Conservation (phyloP, 2,797 vertebrate genomes). For the Coluber constrictor region DNA sequence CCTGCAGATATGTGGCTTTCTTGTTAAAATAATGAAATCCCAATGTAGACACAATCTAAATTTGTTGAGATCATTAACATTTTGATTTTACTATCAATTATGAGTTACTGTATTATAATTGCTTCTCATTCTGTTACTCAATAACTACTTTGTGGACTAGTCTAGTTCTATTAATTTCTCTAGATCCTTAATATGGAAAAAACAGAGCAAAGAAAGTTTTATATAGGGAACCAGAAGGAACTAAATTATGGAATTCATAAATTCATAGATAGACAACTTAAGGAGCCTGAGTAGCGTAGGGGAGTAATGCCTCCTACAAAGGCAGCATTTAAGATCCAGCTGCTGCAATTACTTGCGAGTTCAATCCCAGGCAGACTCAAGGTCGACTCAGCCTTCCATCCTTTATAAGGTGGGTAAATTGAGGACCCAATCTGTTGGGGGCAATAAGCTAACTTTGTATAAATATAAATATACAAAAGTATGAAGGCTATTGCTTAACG, state of each 20-base stretch:
- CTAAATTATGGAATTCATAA: background rate
- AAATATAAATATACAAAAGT: too few relatives aligned
- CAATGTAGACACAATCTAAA: background rate
- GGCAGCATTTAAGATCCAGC: too few relatives aligned
- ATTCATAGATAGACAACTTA: background rate
- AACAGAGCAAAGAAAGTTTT: background rate
- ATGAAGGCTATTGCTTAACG: too few relatives aligned
- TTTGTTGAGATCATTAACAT: background rate
- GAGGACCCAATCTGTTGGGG: too few relatives aligned
- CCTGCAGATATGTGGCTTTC: background rate
- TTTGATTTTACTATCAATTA: background rate
- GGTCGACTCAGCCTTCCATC: too few relatives aligned
- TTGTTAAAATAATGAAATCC: background rate
- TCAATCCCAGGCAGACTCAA: too few relatives aligned
- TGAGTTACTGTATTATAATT: background rate
- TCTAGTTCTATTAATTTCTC: background rate
- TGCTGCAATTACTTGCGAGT: too few relatives aligned
- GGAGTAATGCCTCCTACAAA: too few relatives aligned
- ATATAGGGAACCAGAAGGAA: background rate
- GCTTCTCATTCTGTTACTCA: background rate
- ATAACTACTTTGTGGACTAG: background rate
- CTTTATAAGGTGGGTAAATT: too few relatives aligned
- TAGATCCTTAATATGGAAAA: background rate
- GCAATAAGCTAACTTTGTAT: too few relatives aligned
- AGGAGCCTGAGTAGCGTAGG: too few relatives aligned